Conservation (phyloP, 2,888 invertebrate species). For the Listrodromus nycthemerus region DNA sequence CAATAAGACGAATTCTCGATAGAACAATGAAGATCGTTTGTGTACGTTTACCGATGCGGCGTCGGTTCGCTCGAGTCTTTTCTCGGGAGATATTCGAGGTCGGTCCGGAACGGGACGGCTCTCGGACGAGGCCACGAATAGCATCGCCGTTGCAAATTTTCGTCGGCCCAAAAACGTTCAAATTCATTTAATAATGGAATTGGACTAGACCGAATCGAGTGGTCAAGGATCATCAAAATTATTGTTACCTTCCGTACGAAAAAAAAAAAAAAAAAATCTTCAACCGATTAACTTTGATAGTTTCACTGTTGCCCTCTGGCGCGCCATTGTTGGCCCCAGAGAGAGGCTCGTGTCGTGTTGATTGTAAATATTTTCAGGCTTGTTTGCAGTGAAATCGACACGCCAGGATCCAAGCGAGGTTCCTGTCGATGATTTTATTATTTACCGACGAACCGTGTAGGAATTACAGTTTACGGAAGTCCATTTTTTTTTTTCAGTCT, state of each 20-base stretch:
- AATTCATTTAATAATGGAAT: neutral
- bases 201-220: neutral
- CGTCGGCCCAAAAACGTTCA: neutral
- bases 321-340: neutral
- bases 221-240: neutral
- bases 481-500: neutral
- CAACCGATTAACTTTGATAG: neutral
- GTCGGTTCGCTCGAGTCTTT: neutral
- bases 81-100: constrained; percentile 23
- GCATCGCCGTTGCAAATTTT: constrained; percentile 5
- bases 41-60: constrained; percentile 31
- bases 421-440: too few relatives aligned
- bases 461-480: neutral
- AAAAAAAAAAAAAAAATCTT: neutral
- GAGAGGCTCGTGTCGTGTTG: neutral
- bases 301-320: neutral
- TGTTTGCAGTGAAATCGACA: neutral
- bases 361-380: neutral
- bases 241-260: neutral
- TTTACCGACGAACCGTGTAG: neutral
- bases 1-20: constrained; percentile 57
- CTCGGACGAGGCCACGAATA: constrained; percentile 1
- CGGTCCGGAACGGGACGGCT: constrained; percentile 21
- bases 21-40: constrained; percentile 58
- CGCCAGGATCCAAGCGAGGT: too few relatives aligned